Percentiles rank a stretch among this genome's conserved stretches.
phyloP scores from a whole-genome alignment of 2,797 vertebrate genomes.

The Enteromius fasciolatus region DNA sequence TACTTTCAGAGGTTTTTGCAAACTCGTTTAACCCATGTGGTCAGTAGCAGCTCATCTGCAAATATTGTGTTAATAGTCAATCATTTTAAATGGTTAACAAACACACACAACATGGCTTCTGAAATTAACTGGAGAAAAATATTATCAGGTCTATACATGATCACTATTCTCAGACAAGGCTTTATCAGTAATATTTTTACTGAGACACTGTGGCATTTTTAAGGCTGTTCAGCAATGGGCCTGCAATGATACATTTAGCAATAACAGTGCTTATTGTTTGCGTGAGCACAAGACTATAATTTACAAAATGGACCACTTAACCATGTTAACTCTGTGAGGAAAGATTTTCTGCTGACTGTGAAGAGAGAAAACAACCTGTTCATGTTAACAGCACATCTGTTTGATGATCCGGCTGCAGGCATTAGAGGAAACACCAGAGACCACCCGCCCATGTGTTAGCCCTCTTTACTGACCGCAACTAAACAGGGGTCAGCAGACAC shows the following conservation, averaged over 20 bases:
- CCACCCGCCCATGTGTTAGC: conserved; percentile 1
- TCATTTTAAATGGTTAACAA: neutral
- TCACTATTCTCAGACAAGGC: neutral
- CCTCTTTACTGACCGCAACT: neutral
- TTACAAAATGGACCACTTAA: conserved; percentile 22
- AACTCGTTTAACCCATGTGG: neutral
- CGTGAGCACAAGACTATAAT: conserved; percentile 9
- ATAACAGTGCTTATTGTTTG: neutral
- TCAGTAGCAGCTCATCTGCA: neutral
- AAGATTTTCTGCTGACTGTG: conserved; percentile 31
- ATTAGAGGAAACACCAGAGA: conserved; percentile 27
- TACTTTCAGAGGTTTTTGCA: neutral
- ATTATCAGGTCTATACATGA: neutral
- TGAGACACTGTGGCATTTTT: neutral
- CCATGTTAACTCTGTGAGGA: conserved; percentile 14
- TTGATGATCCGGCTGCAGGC: conserved; percentile 15
- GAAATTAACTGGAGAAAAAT: neutral
- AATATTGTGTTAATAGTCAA: neutral
- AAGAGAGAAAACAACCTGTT: conserved; percentile 19
- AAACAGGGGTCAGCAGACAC: conserved; percentile 33
- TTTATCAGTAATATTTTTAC: neutral
- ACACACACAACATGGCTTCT: neutral
- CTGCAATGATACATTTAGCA: neutral
- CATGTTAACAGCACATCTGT: conserved; percentile 47
- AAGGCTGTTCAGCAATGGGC: neutral